Evolutionary conservation across 2,113 vertebrate species (phyloP).

Genomic region (Tupaia tana): DNA sequence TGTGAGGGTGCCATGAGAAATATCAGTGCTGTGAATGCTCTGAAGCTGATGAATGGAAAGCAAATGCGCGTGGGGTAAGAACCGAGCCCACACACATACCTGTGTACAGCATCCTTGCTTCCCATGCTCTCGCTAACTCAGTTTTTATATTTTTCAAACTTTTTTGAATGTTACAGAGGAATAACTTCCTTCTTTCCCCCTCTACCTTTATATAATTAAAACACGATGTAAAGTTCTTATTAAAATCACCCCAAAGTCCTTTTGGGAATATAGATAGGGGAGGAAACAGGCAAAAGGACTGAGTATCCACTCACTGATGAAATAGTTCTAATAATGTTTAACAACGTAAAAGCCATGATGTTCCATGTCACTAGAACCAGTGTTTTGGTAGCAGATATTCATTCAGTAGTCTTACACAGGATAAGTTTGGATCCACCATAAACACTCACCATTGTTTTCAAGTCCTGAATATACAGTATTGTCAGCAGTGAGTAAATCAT

Average conservation of each 20-base stretch:
- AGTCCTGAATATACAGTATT: constrained; percentile 78
- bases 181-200: not conserved
- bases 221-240: constrained; percentile 48
- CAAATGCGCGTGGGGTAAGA: not conserved
- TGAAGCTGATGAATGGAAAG: not conserved
- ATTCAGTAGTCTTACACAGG: constrained; percentile 86
- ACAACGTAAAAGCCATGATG: constrained; percentile 47
- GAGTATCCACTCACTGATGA: constrained; percentile 69
- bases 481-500: constrained; percentile 77
- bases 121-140: not conserved
- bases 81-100: too few species aligned
- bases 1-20: not conserved
- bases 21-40: not conserved
- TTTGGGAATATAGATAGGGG: constrained; percentile 55
- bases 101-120: not conserved
- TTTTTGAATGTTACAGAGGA: constrained; percentile 31
- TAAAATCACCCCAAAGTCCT: constrained; percentile 76
- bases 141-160: constrained; percentile 51
- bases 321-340: constrained; percentile 52
- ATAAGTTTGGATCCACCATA: constrained; percentile 61
- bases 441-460: constrained; percentile 73
- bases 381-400: constrained; percentile 69
- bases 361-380: constrained; percentile 53
- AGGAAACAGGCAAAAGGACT: constrained; percentile 53
- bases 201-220: constrained; percentile 59